Evolutionary conservation across 2,888 invertebrate species (phyloP).

Genomic region (Ophion slaviceki): DNA sequence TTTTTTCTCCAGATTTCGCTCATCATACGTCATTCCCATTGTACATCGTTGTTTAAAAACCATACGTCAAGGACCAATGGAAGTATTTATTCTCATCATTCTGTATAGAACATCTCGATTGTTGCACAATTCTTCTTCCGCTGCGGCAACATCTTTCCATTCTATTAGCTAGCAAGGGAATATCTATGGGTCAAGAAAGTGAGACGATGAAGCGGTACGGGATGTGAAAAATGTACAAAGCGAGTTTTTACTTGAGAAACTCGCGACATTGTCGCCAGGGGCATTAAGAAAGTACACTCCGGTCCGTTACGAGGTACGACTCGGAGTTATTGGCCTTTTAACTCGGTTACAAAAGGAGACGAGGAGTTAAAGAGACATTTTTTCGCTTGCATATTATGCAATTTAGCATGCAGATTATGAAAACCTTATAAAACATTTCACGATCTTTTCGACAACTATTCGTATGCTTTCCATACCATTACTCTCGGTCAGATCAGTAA

Average conservation of each 20-base stretch:
- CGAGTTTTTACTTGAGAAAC: conserved; percentile 3
- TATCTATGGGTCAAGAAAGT: conserved; percentile 1
- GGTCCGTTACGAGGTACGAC: conserved; percentile 1
- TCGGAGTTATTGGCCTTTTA: conserved; percentile 14
- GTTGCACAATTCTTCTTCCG: too few relatives aligned
- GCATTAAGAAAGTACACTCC: conserved; percentile 29
- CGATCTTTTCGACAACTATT: too few relatives aligned
- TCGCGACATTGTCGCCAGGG: conserved; percentile 33
- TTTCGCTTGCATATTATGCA: not conserved
- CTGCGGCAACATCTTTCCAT: not conserved
- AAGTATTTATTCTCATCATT: too few relatives aligned
- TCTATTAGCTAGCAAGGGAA: not conserved
- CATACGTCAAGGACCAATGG: too few relatives aligned
- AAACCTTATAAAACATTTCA: too few relatives aligned
- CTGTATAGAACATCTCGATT: too few relatives aligned
- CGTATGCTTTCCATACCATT: too few relatives aligned
- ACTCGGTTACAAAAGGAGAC: conserved; percentile 37
- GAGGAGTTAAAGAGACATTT: not conserved
- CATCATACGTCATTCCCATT: too few relatives aligned
- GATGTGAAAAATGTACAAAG: conserved; percentile 24
- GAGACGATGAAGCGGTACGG: not conserved
- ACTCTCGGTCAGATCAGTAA: too few relatives aligned
- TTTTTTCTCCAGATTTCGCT: too few relatives aligned
- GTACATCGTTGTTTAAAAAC: too few relatives aligned
- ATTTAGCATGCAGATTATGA: too few relatives aligned